Evolutionary conservation across 2,113 vertebrate species (phyloP).

Genomic region (Macquaria australasica): DNA sequence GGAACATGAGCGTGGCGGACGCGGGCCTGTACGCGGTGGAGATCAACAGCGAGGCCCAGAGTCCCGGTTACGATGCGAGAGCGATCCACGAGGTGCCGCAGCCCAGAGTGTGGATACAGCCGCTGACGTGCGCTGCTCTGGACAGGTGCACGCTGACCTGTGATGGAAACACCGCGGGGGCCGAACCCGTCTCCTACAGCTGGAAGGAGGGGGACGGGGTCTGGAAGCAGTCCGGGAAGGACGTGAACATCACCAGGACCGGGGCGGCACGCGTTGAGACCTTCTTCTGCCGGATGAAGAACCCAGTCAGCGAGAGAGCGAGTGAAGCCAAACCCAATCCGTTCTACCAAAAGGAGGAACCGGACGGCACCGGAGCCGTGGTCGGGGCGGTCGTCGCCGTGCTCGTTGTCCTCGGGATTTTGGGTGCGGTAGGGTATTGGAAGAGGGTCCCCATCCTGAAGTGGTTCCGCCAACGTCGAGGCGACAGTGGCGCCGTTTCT

Average conservation of each 20-base stretch:
- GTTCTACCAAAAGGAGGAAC: fast-evolving
- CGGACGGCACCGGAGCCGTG: fast-evolving
- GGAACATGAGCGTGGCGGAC: fast-evolving
- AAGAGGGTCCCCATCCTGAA: fast-evolving
- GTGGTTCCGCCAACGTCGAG: fast-evolving
- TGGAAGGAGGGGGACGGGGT: background rate
- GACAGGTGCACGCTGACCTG: fast-evolving
- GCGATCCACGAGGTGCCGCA: fast-evolving
- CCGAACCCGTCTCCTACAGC: background rate
- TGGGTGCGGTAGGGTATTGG: too few species aligned
- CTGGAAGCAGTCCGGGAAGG: fast-evolving
- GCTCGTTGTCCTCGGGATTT: too few species aligned
- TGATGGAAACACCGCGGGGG: fast-evolving
- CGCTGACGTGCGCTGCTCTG: too few species aligned
- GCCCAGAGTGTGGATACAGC: too few species aligned
- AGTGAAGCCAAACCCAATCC: background rate
- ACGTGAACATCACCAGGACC: fast-evolving
- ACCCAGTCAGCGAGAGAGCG: background rate
- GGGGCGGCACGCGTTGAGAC: fast-evolving
- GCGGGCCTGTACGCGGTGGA: background rate
- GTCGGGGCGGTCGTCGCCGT: fast-evolving
- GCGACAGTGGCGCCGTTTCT: too few species aligned
- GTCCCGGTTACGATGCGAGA: fast-evolving
- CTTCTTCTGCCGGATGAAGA: conserved; percentile 36
- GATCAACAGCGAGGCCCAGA: background rate